Evolutionary conservation across 2,888 invertebrate genomes (phyloP).

Genomic region (Drosophila ezoana): DNA sequence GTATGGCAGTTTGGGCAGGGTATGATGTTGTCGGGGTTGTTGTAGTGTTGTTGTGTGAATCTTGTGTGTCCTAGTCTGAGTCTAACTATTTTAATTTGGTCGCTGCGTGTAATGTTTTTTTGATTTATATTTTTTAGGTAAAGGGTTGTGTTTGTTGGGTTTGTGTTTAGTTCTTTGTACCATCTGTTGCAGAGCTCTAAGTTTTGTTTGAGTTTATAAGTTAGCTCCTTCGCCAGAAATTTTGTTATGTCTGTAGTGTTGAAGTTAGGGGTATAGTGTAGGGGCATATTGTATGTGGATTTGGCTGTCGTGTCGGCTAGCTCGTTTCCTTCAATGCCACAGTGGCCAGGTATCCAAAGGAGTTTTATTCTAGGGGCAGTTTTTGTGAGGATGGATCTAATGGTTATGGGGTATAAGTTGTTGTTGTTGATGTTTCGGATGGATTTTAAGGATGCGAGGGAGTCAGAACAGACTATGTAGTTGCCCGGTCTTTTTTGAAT

Average conservation of each 20-base stretch:
- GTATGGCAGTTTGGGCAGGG: slow-evolving; percentile 4
- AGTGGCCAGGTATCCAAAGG: background rate
- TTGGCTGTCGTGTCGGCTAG: background rate
- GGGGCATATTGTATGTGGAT: slow-evolving; percentile 1
- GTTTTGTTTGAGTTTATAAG: background rate
- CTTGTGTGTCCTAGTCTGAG: slow-evolving; percentile 12
- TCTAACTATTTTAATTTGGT: slow-evolving; percentile 7
- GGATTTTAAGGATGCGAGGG: slow-evolving; percentile 13
- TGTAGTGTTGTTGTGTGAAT: slow-evolving; percentile 9
- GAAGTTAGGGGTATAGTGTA: slow-evolving; percentile 1
- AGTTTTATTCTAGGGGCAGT: background rate
- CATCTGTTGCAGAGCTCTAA: background rate
- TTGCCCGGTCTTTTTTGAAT: slow-evolving; percentile 6
- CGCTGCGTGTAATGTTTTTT: slow-evolving; percentile 9
- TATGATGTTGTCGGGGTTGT: slow-evolving; percentile 6
- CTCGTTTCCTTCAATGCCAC: background rate
- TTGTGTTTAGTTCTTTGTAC: background rate
- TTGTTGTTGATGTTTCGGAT: slow-evolving; percentile 16
- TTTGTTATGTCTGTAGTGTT: background rate
- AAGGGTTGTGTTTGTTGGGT: background rate
- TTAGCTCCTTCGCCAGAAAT: background rate
- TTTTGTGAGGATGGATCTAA: background rate
- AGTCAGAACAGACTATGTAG: slow-evolving; percentile 17
- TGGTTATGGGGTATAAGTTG: slow-evolving; percentile 7
- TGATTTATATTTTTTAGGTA: slow-evolving; percentile 13